Base-by-base conservation (phyloP, 92 coral and sea anemone genomes). In the Blastomussa wellsi region DNA sequence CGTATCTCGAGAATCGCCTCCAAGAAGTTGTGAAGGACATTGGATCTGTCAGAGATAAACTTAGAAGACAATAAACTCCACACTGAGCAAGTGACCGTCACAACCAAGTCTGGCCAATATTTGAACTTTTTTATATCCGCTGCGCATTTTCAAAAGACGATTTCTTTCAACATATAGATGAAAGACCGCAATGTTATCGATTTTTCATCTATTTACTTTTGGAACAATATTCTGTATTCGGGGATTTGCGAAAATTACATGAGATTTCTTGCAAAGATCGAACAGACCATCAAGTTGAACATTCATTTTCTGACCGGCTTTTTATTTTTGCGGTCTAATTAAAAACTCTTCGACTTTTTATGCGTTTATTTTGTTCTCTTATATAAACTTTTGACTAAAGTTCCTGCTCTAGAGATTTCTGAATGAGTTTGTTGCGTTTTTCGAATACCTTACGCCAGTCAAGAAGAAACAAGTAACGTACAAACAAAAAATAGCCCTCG, bases 11-110 rank as follows among this genome's bases (percentile, higher is more conserved):
- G 65, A 90, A 78, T 76, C 82, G 98, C 16, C 89, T 94, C 49
- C 92, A 92, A 15, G 98, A 94, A 38, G 92, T 94, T 4, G 86
- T 86, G 0, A 89, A 90, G 82, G 91, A 81, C 31, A 83, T 94
- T 68, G 98, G 94, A 16, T 78, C 85, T 1, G 98, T 94, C 4
- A 79, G 94, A 57, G 86, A 87, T 90, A 95, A 94, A 66, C 84
- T 94, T 5, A 84, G 92, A 8, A 84, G 84, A 41, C 90, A 78
- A n/a, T n/a, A n/a, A 55, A 89, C 85, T 80, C 87, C 90, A 26
- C 85, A 86, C 16, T 89, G 74, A 79, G 17, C 17, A 8, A 44
- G 7, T 8, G 49, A 44, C 49, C 49, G 12, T 44, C 39, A 14
- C 42, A 67, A 8, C 8, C 22, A 17, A 5, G 20, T 6, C 29